These are phyloP conservation scores for Hypothenemus hampei DNA, from an alignment of 1,140 invertebrate genomes.

Conservation along the genomic window DNA sequence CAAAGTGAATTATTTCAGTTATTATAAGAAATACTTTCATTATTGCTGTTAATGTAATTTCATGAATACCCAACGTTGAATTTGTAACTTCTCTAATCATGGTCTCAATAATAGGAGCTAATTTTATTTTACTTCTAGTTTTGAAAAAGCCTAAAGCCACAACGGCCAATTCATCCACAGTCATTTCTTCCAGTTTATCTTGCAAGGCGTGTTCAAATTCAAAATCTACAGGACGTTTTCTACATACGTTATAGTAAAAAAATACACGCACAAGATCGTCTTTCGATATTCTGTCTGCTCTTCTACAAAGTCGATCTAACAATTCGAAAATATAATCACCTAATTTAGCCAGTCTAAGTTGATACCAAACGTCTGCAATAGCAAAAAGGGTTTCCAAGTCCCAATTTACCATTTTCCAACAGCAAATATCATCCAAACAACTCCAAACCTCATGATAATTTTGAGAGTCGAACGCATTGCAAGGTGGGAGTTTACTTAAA, in stretches of 20 bases:
- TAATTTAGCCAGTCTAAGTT: slow-evolving; percentile 42
- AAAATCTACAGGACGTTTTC: slow-evolving; percentile 47
- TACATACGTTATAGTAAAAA: slow-evolving; percentile 50
- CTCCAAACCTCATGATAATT: slow-evolving; percentile 53
- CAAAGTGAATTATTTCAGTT: neutral
- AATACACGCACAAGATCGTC: slow-evolving; percentile 53
- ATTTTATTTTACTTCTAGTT: slow-evolving; percentile 51
- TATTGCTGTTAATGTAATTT: slow-evolving; percentile 49
- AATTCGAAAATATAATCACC: slow-evolving; percentile 47
- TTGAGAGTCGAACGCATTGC: slow-evolving; percentile 34
- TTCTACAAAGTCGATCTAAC: slow-evolving; percentile 48
- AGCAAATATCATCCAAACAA: slow-evolving; percentile 52
- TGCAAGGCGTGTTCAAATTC: slow-evolving; percentile 51
- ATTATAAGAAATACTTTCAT: slow-evolving; percentile 49
- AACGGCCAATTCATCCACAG: slow-evolving; percentile 52
- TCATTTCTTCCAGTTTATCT: slow-evolving; percentile 46
- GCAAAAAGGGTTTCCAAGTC: slow-evolving; percentile 44
- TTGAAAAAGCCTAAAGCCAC: slow-evolving; percentile 59
- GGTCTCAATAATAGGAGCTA: slow-evolving; percentile 42
- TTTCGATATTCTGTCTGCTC: slow-evolving; percentile 45
- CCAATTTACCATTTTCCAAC: slow-evolving; percentile 45
- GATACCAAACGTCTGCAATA: slow-evolving; percentile 51
- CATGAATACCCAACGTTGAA: slow-evolving; percentile 46
- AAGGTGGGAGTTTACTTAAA: slow-evolving; percentile 42
- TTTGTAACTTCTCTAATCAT: slow-evolving; percentile 45